Evolutionary conservation across 2,888 invertebrate species (phyloP), one percentile per base, ranked within the genome.

Genomic region (Coremacera marginata): DNA sequence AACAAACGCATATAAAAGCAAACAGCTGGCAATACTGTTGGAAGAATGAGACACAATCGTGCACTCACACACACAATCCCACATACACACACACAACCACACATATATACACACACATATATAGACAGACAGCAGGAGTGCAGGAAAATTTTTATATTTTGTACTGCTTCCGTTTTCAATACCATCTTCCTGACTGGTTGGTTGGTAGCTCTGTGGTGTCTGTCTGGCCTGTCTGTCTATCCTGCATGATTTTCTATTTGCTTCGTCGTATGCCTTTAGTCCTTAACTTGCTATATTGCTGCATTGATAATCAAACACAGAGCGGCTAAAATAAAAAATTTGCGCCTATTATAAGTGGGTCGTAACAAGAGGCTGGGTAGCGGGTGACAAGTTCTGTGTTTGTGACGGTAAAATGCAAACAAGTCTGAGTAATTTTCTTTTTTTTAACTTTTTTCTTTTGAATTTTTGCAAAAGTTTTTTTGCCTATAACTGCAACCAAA

Each of bases 91-190:
- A 55, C 60, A 5, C 4, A 14, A 27, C 4, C 22, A 27, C 16
- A 60, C 1, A 57, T 9, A 27, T 5, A 16, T 9, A 14, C 22
- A 25, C 55, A 55, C 22, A 7, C 55, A 55, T 5, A 2, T 1
- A 37, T 14, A 0, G 14, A 37, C 37, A 44, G 19, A 37, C 34
- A 19, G 57, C 57, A 25, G 25, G 57, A 5, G 19, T n/a, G 65
- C 34, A 9, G 9, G 37, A 60, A 37, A 60, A 68, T 44, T 52
- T 70, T 71, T 78, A 19, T 51, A 75, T 71, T 78, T 77, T 77
- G 62, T 63, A 22, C 22, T 70, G 68, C 73, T 77, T 77, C 77
- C 77, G 77, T 76, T 77, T 79, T 76, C 70, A 70, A 79, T 79
- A 76, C 76, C 68, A 52, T 76, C 31, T 73, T 67, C 34, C 62